Conservation (phyloP, 2,888 invertebrate genomes). For the Nemapogon koenigi region DNA sequence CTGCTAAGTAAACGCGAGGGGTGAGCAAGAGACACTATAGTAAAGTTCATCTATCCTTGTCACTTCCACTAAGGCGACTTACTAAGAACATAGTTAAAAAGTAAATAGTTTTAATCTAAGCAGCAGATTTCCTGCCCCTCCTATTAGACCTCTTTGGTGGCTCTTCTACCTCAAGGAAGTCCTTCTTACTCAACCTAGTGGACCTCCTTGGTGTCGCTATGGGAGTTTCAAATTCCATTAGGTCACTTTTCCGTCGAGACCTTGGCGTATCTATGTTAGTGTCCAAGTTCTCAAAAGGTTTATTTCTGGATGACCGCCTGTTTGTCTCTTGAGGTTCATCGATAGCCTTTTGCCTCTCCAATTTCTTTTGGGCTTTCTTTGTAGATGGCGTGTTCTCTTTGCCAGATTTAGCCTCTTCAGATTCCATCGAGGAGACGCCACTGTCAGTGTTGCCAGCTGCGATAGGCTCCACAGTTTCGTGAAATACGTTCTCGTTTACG, state of each 20-base stretch:
- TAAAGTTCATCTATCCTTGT: too few relatives aligned
- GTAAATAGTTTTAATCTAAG: too few relatives aligned
- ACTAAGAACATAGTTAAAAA: too few relatives aligned
- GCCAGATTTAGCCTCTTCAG: conserved; percentile 22
- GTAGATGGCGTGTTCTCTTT: conserved; percentile 23
- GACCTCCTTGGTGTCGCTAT: not conserved
- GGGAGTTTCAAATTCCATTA: not conserved
- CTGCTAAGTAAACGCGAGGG: too few relatives aligned
- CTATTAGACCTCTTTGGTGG: too few relatives aligned
- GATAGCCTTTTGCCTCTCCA: conserved; percentile 29
- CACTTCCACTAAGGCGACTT: too few relatives aligned
- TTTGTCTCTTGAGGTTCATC: too few relatives aligned
- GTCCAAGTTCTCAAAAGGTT: not conserved
- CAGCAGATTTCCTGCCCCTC: too few relatives aligned
- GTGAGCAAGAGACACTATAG: too few relatives aligned
- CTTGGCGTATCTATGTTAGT: not conserved
- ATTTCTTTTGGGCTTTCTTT: conserved; percentile 19
- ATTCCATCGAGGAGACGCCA: conserved; percentile 22
- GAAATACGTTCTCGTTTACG: not conserved
- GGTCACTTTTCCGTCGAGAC: not conserved
- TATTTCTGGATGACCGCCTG: too few relatives aligned
- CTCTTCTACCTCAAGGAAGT: too few relatives aligned
- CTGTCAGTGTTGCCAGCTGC: conserved; percentile 18
- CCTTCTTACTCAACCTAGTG: not conserved
- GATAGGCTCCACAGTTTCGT: not conserved